phyloP scores from a whole-genome alignment of 1,140 invertebrate species.

The Sesamia nonagrioides region DNA sequence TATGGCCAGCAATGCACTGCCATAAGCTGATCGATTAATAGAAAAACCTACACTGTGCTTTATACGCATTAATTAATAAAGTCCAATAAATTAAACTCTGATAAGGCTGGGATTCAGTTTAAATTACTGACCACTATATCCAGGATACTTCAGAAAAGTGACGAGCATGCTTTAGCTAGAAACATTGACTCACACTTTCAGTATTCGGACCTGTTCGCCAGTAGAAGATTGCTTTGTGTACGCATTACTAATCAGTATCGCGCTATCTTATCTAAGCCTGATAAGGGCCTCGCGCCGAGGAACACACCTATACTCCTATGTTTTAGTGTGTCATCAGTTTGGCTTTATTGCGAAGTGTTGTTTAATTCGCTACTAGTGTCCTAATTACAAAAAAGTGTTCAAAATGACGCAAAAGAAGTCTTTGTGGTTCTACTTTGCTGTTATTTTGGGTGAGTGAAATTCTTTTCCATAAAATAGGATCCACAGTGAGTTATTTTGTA shows the following conservation, averaged over 20 bases:
- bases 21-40: too few species aligned
- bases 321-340: conserved; percentile 54
- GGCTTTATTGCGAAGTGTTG: conserved; percentile 49
- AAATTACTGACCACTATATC: too few species aligned
- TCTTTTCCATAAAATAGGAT: background rate
- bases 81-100: too few species aligned
- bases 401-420: conserved; percentile 79
- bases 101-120: too few species aligned
- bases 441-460: conserved; percentile 79
- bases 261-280: conserved; percentile 75
- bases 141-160: background rate
- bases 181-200: conserved; percentile 21
- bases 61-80: too few species aligned
- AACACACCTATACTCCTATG: conserved; percentile 62
- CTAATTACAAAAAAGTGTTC: conserved; percentile 41
- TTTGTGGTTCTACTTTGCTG: conserved; percentile 82
- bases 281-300: conserved; percentile 64
- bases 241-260: conserved; percentile 69
- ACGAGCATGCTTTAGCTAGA: background rate
- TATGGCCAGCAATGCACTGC: too few species aligned
- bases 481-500: background rate
- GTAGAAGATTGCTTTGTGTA: conserved; percentile 4
- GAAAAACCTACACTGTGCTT: too few species aligned
- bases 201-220: conserved; percentile 29
- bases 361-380: conserved; percentile 47